A percentile compares a stretch with the other conserved stretches of the same genome.
Conservation (phyloP, 1,140 invertebrate species). For the Tetramorium simillimum region DNA sequence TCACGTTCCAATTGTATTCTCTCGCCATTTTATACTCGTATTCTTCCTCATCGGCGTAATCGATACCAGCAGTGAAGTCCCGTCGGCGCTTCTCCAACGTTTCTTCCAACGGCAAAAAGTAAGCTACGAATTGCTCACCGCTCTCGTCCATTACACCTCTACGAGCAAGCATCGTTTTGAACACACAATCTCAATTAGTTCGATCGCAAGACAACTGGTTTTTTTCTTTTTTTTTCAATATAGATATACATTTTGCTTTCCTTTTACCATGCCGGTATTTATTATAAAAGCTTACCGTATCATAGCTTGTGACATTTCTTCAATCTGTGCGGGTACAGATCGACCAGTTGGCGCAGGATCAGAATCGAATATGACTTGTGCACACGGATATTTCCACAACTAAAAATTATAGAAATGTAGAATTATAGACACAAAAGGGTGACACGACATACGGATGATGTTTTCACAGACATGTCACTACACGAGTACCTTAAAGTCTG, state of each 20-base stretch:
- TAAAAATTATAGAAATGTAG: conserved; percentile 81
- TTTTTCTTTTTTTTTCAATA: background rate
- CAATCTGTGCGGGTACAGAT: conserved; percentile 93
- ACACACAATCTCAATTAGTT: background rate
- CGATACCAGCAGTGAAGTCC: conserved; percentile 91
- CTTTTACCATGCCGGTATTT: conserved; percentile 24
- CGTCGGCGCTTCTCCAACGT: conserved; percentile 94
- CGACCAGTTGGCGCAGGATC: conserved; percentile 95
- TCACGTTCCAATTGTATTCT: conserved; percentile 99
- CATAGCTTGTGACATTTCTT: conserved; percentile 99
- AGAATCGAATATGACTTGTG: conserved; percentile 99
- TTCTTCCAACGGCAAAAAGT: conserved; percentile 97
- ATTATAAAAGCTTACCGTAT: conserved; percentile 89
- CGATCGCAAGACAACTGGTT: background rate
- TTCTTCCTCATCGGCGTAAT: conserved; percentile 96
- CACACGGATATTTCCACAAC: conserved; percentile 98
- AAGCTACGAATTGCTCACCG: conserved; percentile 99
- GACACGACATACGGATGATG: background rate
- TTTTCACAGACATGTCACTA: background rate
- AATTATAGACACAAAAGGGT: background rate
- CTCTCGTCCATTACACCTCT: conserved; percentile 99
- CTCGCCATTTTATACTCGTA: conserved; percentile 98
- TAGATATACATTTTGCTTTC: background rate
- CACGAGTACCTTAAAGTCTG: conserved; percentile 93
- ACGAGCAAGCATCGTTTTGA: conserved; percentile 77